Conservation (phyloP, 2,113 vertebrate species). For the Eulacestoma nigropectus region DNA sequence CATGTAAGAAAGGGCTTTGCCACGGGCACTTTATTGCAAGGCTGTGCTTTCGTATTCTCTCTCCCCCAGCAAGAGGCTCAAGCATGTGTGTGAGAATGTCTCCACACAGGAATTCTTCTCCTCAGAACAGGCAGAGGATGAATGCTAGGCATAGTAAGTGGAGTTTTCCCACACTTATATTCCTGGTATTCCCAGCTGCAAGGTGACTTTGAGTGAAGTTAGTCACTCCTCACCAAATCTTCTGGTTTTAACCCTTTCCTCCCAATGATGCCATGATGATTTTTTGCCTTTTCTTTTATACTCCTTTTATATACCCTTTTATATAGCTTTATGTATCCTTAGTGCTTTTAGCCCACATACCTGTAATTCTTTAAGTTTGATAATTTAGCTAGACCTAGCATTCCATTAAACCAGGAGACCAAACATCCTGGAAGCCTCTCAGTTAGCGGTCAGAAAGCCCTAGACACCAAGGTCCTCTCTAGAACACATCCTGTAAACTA, state of each 20-base stretch:
- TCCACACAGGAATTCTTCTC: background rate
- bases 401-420: too few species aligned
- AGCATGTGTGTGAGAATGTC: background rate
- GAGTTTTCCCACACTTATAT: background rate
- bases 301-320: too few species aligned
- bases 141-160: background rate
- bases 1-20: background rate
- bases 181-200: background rate
- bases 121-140: background rate
- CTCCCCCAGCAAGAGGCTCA: background rate
- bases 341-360: too few species aligned
- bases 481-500: too few species aligned
- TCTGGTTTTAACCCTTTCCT: background rate
- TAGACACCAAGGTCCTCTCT: too few species aligned
- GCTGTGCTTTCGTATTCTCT: background rate
- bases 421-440: too few species aligned
- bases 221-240: background rate
- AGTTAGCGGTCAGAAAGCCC: too few species aligned
- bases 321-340: too few species aligned
- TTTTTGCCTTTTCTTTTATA: too few species aligned
- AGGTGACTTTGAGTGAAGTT: background rate
- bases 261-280: too few species aligned
- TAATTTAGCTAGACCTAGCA: too few species aligned
- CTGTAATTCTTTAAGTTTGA: too few species aligned
- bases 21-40: accelerated